A percentile compares a stretch with the other conserved stretches of the same genome.
phyloP scores from a whole-genome alignment of 2,113 vertebrate species.

The Silurus asotus region DNA sequence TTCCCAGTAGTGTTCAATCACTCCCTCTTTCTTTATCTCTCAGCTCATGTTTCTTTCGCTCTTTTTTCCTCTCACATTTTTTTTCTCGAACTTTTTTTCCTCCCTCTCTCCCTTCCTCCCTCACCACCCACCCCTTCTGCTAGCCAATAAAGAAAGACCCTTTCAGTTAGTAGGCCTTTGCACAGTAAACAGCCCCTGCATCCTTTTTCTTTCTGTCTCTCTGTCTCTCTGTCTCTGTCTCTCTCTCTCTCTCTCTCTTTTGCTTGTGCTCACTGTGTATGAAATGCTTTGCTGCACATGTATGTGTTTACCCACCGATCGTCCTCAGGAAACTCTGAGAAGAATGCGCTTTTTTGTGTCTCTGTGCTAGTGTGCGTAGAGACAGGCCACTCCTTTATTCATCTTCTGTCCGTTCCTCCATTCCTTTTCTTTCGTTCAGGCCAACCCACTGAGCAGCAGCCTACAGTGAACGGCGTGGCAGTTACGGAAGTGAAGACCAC shows the following conservation, averaged over 20 bases:
- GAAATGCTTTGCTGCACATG: slow-evolving; percentile 23
- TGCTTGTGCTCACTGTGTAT: not conserved
- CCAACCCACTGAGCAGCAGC: slow-evolving; percentile 18
- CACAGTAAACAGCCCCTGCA: not conserved
- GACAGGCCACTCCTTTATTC: slow-evolving; percentile 5
- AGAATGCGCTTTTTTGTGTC: not conserved
- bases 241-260: not conserved
- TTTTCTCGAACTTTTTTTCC: no score
- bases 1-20: slow-evolving; percentile 6
- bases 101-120: not conserved
- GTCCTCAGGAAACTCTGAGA: slow-evolving; percentile 21
- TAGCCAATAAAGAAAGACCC: not conserved
- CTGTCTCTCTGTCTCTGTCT: not conserved
- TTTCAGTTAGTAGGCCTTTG: slow-evolving; percentile 6
- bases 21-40: slow-evolving; percentile 21
- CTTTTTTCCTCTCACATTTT: not conserved
- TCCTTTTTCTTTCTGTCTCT: not conserved
- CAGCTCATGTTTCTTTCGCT: slow-evolving; percentile 15
- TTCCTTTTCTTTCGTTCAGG: slow-evolving; percentile 5
- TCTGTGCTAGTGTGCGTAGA: not conserved
- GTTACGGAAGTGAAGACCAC: slow-evolving; percentile 26
- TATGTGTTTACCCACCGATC: not conserved
- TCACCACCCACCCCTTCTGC: slow-evolving; percentile 15
- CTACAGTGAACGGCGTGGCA: not conserved
- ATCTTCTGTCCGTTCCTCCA: not conserved